These are phyloP conservation scores for Trinorchestia longiramus DNA, from an alignment of 1,140 invertebrate genomes.

Conservation along the genomic window DNA sequence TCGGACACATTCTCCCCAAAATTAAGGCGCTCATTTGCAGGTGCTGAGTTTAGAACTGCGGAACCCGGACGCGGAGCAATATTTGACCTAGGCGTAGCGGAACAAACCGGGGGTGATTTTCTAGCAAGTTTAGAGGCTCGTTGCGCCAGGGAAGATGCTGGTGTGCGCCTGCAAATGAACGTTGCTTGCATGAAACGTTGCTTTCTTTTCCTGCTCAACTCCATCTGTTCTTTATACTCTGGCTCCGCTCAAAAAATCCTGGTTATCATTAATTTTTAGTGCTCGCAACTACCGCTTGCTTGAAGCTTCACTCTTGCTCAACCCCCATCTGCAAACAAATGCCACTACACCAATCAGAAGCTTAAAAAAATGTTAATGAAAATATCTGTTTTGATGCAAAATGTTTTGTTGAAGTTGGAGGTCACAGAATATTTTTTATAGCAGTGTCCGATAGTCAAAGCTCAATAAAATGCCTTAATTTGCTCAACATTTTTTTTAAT, in stretches of 20 bases:
- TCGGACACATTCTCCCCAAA: not conserved
- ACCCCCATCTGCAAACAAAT: not conserved
- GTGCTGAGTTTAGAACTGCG: not conserved
- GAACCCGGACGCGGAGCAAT: not conserved
- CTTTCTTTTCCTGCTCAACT: not conserved
- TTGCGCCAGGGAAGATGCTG: not conserved
- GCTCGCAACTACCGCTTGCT: not conserved
- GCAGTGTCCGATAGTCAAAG: not conserved
- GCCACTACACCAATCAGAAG: not conserved
- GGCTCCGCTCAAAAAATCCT: not conserved
- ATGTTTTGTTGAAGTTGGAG: not conserved
- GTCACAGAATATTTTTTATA: not conserved
- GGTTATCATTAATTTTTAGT: not conserved
- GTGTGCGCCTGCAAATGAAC: not conserved
- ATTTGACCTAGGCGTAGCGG: not conserved
- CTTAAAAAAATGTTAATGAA: not conserved
- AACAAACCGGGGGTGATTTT: not conserved
- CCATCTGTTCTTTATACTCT: not conserved
- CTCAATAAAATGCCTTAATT: not conserved
- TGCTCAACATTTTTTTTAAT: not conserved
- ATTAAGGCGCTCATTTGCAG: constrained; percentile 6
- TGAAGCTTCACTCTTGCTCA: not conserved
- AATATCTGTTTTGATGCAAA: not conserved
- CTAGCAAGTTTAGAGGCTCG: not conserved
- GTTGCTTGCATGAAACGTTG: not conserved